Evolutionary conservation across 2,113 vertebrate genomes (phyloP), one percentile per base, ranked within the genome.

Genomic region (Gavia stellata): DNA sequence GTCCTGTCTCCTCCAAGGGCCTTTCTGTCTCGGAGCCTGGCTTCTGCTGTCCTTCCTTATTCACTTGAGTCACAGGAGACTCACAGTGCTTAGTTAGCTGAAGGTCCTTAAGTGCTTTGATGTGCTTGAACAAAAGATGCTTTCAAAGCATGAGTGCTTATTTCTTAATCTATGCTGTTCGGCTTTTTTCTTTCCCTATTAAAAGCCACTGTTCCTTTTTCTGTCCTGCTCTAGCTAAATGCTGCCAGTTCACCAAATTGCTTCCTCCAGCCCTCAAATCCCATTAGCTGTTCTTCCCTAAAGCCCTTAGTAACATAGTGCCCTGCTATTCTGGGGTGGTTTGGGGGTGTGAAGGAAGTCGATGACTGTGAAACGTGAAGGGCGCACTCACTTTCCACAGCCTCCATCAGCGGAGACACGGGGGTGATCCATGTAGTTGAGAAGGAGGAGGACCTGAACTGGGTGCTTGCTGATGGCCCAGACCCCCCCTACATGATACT

Each of bases 401-500:
- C 98, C 62, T 98, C 98, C 9, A 66, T 98, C 52, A 98, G 96
- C 2, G 99, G 99, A 26, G 98, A 99, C 93, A 99, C 99, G 0
- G 99, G 99, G 3, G 98, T 99, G 75, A 98, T 99, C 71, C 99
- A 99, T 7, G 97, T 99, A 36, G 97, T 99, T 14, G 98, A 99
- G 62, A 98, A 98, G 12, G 98, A 98, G 61, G 96, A 98, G 1
- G 98, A 99, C 59, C 95, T 99, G 84, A 96, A 98, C 7, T 99
- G 99, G 99, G 98, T 99, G 29, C 97, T 99, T 50, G 45, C 52
- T 3, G 95, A 97, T 3, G 99, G 99, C 17, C 98, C 97, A 4
- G 98, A 99, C 70, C 98, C 99, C 4, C 99, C 99, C 6, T 99
- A 99, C 66, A 97, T 99, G 98, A 97, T 99, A 5, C 94, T 99